These are phyloP conservation scores for Cynodonichthys magdalenae DNA, from an alignment of 2,797 vertebrate species.

Conservation along the genomic window DNA sequence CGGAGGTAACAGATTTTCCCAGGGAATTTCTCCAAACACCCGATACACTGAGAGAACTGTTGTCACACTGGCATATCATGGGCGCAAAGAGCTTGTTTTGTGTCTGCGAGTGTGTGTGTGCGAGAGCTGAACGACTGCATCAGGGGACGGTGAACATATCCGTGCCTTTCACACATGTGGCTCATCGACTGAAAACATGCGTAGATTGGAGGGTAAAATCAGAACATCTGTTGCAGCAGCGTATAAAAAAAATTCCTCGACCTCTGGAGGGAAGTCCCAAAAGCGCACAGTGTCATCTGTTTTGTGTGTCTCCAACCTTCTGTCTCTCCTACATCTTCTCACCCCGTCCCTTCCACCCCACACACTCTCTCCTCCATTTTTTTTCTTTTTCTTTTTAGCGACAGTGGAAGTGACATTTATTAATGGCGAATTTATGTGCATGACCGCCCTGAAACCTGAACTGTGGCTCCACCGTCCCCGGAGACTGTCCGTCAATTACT, in stretches of 20 bases:
- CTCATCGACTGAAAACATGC: constrained; percentile 51
- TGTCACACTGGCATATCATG: constrained; percentile 65
- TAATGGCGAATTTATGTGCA: constrained; percentile 81
- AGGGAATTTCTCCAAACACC: constrained; percentile 66
- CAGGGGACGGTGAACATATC: constrained; percentile 36
- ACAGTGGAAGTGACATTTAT: constrained; percentile 81
- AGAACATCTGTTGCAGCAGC: constrained; percentile 69
- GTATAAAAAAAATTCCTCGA: constrained; percentile 58
- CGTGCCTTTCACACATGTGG: constrained; percentile 60
- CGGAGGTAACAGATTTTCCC: constrained; percentile 57
- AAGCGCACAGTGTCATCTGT: constrained; percentile 68
- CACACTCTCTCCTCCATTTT: constrained; percentile 49
- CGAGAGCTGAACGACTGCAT: constrained; percentile 42
- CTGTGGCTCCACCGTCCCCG: constrained; percentile 66
- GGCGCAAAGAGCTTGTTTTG: constrained; percentile 18
- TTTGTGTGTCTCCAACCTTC: constrained; percentile 68
- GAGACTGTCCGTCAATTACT: constrained; percentile 77
- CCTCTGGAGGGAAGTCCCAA: constrained; percentile 56
- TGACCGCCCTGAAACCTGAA: constrained; percentile 77
- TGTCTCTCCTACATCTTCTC: constrained; percentile 66
- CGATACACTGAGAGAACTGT: constrained; percentile 41
- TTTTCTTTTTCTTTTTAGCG: constrained; percentile 71
- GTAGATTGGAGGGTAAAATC: constrained; percentile 55
- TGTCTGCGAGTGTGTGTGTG: constrained; percentile 4
- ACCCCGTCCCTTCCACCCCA: constrained; percentile 40